Conservation (phyloP, 2,888 invertebrate genomes). For the Tinea semifulvella region DNA sequence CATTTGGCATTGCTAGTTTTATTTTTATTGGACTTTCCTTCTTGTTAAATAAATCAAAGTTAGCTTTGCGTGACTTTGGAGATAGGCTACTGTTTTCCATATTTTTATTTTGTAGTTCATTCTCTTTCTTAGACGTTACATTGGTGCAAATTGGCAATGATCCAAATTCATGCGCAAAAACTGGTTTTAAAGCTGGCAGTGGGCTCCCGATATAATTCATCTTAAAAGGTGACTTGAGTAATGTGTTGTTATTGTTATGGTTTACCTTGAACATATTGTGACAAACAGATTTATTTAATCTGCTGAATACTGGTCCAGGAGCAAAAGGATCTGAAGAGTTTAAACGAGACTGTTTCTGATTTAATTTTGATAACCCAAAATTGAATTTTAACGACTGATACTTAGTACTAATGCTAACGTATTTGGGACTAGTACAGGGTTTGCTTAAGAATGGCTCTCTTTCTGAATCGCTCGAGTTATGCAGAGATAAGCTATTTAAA, state of each 20-base stretch:
- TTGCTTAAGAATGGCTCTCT: slow-evolving; percentile 52
- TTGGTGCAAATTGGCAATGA: slow-evolving; percentile 44
- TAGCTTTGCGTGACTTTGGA: slow-evolving; percentile 45
- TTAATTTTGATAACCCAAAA: slow-evolving; percentile 48
- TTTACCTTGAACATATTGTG: slow-evolving; percentile 57
- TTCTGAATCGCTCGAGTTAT: slow-evolving; percentile 63
- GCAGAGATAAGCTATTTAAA: slow-evolving; percentile 61
- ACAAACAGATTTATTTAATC: slow-evolving; percentile 51
- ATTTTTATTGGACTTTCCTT: slow-evolving; percentile 42
- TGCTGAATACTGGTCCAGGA: slow-evolving; percentile 60
- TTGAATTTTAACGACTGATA: slow-evolving; percentile 49
- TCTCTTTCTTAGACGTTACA: slow-evolving; percentile 36
- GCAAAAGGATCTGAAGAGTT: slow-evolving; percentile 58
- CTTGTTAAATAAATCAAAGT: slow-evolving; percentile 33
- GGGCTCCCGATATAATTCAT: slow-evolving; percentile 34
- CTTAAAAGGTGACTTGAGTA: slow-evolving; percentile 49
- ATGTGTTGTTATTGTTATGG: slow-evolving; percentile 52
- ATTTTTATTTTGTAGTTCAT: slow-evolving; percentile 33
- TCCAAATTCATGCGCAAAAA: slow-evolving; percentile 58
- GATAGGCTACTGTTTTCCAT: slow-evolving; percentile 35
- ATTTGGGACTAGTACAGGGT: slow-evolving; percentile 51
- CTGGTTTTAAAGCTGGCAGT: slow-evolving; percentile 48
- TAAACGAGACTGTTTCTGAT: slow-evolving; percentile 39
- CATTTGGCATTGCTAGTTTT: slow-evolving; percentile 37
- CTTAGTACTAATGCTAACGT: slow-evolving; percentile 52